phyloP scores from a whole-genome alignment of 2,888 invertebrate species.

The Dascillus cervinus region DNA sequence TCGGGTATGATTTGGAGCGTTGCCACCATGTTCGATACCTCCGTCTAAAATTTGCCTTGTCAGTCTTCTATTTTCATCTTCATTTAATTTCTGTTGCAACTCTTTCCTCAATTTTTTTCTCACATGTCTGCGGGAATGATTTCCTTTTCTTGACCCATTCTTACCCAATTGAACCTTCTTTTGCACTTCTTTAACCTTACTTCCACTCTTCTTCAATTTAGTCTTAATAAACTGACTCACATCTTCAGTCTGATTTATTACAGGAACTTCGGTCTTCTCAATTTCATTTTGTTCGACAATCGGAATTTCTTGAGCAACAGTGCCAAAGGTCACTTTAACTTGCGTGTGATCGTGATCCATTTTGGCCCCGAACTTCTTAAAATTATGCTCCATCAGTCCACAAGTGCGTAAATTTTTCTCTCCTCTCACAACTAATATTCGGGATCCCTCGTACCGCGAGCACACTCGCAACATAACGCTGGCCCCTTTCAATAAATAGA shows the following conservation, averaged over 20 bases:
- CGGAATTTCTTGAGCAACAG: constrained; percentile 48
- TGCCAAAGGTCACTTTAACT: constrained; percentile 52
- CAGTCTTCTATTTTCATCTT: constrained; percentile 9
- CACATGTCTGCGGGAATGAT: constrained; percentile 3
- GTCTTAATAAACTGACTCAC: no score
- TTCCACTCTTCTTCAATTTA: no score
- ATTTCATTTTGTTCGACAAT: constrained; percentile 2
- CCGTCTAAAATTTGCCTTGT: constrained; percentile 49
- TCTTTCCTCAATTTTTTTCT: constrained; percentile 6
- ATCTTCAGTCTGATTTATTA: no score
- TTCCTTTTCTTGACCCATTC: constrained; percentile 8
- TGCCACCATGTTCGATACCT: constrained; percentile 71
- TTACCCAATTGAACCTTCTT: background rate
- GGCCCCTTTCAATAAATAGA: constrained; percentile 72
- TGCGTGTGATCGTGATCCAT: constrained; percentile 48
- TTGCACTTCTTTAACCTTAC: no score
- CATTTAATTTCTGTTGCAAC: no score
- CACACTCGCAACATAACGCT: constrained; percentile 71
- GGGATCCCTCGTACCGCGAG: constrained; percentile 70
- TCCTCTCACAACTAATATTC: constrained; percentile 74
- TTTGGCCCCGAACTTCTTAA: constrained; percentile 55
- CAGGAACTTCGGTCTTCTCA: background rate
- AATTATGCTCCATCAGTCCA: constrained; percentile 63
- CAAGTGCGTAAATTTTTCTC: constrained; percentile 70
- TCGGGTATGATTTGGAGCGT: constrained; percentile 52